Evolutionary conservation across 1,140 invertebrate genomes (phyloP).

Genomic region (Lutraria rhynchaena): DNA sequence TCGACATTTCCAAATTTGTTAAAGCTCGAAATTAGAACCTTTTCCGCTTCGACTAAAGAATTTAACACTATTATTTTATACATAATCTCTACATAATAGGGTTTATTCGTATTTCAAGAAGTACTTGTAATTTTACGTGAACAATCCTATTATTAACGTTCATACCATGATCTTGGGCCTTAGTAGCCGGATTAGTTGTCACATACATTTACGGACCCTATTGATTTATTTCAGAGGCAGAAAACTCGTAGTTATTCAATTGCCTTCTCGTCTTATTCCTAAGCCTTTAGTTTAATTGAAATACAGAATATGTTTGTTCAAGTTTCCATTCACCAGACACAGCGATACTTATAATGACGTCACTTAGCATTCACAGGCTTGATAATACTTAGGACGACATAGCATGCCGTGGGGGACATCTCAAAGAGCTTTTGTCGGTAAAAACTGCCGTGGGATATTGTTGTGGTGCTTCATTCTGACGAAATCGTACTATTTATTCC

Average conservation of each 20-base stretch:
- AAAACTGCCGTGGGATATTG: too few species aligned
- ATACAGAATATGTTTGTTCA: too few species aligned
- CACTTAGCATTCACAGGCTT: too few species aligned
- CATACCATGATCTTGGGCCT: background rate
- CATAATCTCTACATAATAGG: conserved; percentile 23
- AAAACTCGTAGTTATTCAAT: conserved; percentile 4
- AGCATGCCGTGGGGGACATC: too few species aligned
- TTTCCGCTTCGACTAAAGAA: background rate
- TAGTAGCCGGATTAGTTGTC: conserved; percentile 11
- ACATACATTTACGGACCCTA: background rate
- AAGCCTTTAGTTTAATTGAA: conserved; percentile 21
- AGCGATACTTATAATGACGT: too few species aligned
- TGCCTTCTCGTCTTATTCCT: conserved; percentile 2
- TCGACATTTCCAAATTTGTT: background rate
- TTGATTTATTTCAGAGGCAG: conserved; percentile 12
- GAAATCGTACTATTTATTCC: too few species aligned
- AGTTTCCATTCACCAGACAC: too few species aligned
- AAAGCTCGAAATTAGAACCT: background rate
- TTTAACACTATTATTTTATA: conserved; percentile 14
- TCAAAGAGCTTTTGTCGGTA: too few species aligned
- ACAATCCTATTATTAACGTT: conserved; percentile 26
- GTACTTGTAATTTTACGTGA: conserved; percentile 11
- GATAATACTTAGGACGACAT: too few species aligned
- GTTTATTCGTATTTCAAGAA: conserved; percentile 11
- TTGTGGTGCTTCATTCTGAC: too few species aligned